Evolutionary conservation across 2,888 invertebrate species (phyloP).

Genomic region (Tetheella fluctuosa): DNA sequence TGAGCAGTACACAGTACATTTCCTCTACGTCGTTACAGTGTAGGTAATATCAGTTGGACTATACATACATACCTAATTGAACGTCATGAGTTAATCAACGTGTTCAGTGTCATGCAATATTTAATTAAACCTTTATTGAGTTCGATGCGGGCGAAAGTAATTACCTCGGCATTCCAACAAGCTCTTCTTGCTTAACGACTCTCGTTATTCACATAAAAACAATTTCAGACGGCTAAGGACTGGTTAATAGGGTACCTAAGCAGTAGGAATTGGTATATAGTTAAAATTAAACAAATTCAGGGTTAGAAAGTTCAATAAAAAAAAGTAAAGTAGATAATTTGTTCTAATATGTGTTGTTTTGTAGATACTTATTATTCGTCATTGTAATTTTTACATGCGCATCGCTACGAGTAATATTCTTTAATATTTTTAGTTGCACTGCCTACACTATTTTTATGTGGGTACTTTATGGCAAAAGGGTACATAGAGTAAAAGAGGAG

Average conservation of each 20-base stretch:
- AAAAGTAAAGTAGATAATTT: too few species aligned
- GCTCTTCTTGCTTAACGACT: conserved; percentile 45
- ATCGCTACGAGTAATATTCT: too few species aligned
- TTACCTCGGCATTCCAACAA: conserved; percentile 54
- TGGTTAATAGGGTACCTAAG: background rate
- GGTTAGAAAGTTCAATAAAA: background rate
- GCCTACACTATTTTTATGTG: too few species aligned
- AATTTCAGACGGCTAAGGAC: conserved; percentile 1
- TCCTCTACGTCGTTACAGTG: background rate
- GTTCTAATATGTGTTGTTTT: too few species aligned
- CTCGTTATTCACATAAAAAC: conserved; percentile 25
- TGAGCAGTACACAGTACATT: background rate
- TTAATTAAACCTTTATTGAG: conserved; percentile 64
- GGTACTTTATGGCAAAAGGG: too few species aligned
- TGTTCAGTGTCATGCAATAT: conserved; percentile 56
- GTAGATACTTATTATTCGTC: too few species aligned
- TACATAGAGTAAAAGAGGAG: too few species aligned
- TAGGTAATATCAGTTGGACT: background rate
- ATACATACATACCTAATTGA: conserved; percentile 35
- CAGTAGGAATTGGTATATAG: background rate
- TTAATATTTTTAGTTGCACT: too few species aligned
- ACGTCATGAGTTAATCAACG: conserved; percentile 44
- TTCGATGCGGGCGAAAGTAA: conserved; percentile 62
- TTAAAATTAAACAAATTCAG: background rate
- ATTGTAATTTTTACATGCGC: too few species aligned